A percentile compares a stretch with the other conserved stretches of the same genome.
Conservation (phyloP, 2,888 invertebrate genomes). For the Xylota segnis region DNA sequence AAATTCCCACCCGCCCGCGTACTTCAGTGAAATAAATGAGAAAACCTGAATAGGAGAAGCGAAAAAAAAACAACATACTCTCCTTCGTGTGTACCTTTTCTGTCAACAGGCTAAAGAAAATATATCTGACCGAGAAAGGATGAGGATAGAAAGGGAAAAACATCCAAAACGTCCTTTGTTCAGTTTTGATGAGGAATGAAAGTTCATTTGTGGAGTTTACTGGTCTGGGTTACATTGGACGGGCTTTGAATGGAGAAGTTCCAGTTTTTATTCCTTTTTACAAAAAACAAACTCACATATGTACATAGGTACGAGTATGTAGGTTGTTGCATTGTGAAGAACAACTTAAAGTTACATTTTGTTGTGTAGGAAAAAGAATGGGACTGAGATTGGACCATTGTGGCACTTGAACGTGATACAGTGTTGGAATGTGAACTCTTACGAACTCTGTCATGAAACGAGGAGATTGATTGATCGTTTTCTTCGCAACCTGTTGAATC, state of each 20-base stretch:
- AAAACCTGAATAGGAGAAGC: constrained; percentile 40
- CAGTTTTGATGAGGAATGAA: constrained; percentile 47
- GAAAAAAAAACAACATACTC: constrained; percentile 33
- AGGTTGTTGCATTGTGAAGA: neutral
- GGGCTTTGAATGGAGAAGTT: constrained; percentile 12
- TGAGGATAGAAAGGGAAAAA: constrained; percentile 11
- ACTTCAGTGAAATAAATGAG: constrained; percentile 17
- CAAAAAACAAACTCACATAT: too few species aligned
- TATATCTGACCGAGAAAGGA: constrained; percentile 29
- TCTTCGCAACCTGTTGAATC: too few species aligned
- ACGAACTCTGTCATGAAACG: too few species aligned
- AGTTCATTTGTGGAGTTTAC: constrained; percentile 22
- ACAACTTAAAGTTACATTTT: neutral
- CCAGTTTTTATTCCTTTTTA: constrained; percentile 9
- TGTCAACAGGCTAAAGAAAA: constrained; percentile 62
- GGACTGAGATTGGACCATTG: neutral
- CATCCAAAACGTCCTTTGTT: constrained; percentile 61
- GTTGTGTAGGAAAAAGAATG: neutral
- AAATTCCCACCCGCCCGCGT: constrained; percentile 16
- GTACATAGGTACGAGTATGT: too few species aligned
- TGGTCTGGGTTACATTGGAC: constrained; percentile 36
- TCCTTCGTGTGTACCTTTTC: constrained; percentile 39
- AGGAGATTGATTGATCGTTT: too few species aligned
- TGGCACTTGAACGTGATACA: neutral
- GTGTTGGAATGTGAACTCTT: neutral